Evolutionary conservation across 2,888 invertebrate species (phyloP).

Genomic region (Panopea generosa): DNA sequence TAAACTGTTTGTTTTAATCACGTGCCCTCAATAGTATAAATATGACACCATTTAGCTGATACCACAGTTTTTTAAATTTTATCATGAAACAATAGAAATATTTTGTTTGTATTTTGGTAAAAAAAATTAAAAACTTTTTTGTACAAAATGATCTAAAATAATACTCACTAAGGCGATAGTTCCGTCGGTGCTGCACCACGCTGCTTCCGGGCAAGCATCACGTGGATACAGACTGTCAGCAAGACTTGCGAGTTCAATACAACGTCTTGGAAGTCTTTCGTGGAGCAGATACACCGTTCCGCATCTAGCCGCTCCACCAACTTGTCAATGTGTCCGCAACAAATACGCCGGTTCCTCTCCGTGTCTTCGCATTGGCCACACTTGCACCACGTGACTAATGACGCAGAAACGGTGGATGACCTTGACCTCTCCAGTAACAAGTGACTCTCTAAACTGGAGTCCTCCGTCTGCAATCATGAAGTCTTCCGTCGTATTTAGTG

Average conservation of each 20-base stretch:
- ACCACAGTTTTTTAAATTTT: no score
- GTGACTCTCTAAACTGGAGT: conserved; percentile 64
- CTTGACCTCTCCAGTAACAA: conserved; percentile 64
- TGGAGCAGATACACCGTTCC: conserved; percentile 65
- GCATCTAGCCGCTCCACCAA: conserved; percentile 63
- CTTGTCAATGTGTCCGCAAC: conserved; percentile 68
- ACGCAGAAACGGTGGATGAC: conserved; percentile 33
- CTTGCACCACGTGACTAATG: conserved; percentile 66
- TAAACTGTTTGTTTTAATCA: no score
- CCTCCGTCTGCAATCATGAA: conserved; percentile 69
- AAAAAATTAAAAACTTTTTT: no score
- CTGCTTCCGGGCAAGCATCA: conserved; percentile 66
- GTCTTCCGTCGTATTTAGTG: conserved; percentile 71
- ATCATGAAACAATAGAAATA: no score
- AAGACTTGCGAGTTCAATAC: conserved; percentile 69
- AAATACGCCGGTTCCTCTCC: conserved; percentile 52
- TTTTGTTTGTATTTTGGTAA: no score
- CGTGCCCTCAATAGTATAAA: no score
- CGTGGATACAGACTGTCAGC: conserved; percentile 70
- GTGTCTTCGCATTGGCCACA: conserved; percentile 70
- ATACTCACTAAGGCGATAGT: conserved; percentile 68
- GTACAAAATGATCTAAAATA: no score
- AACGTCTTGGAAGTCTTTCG: conserved; percentile 68
- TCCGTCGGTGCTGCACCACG: conserved; percentile 65
- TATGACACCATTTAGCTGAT: no score